These are phyloP conservation scores for Rhodeus uyekii DNA, from an alignment of 2,797 vertebrate genomes.

Conservation along the genomic window DNA sequence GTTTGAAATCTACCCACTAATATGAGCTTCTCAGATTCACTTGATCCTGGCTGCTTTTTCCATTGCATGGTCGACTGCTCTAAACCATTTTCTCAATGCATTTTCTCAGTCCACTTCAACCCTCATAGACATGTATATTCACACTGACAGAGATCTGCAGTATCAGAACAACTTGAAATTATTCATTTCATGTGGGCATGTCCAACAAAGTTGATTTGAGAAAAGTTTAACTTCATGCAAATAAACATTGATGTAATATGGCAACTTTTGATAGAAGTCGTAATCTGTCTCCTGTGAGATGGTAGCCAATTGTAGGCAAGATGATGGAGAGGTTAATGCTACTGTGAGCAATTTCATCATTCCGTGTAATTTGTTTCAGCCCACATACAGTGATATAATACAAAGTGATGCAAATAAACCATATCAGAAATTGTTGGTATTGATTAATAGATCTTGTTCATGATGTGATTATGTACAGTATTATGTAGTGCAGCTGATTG, in stretches of 20 bases:
- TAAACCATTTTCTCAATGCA: not conserved
- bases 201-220: not conserved
- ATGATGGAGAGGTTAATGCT: conserved; percentile 12
- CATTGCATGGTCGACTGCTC: not conserved
- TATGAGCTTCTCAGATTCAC: not conserved
- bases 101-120: not conserved
- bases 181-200: not conserved
- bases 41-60: not conserved
- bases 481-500: not conserved
- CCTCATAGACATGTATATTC: not conserved
- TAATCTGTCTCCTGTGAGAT: not conserved
- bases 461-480: not conserved
- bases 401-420: conserved; percentile 1
- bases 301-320: not conserved
- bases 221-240: not conserved
- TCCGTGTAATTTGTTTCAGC: not conserved
- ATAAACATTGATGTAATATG: not conserved
- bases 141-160: not conserved
- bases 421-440: not conserved
- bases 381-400: conserved; percentile 3
- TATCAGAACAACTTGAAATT: not conserved
- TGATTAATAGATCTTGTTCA: not conserved
- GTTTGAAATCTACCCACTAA: not conserved
- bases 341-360: not conserved
- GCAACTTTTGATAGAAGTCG: not conserved